Base-by-base conservation (phyloP, 2,797 vertebrate species). In the Melanitta fusca region DNA sequence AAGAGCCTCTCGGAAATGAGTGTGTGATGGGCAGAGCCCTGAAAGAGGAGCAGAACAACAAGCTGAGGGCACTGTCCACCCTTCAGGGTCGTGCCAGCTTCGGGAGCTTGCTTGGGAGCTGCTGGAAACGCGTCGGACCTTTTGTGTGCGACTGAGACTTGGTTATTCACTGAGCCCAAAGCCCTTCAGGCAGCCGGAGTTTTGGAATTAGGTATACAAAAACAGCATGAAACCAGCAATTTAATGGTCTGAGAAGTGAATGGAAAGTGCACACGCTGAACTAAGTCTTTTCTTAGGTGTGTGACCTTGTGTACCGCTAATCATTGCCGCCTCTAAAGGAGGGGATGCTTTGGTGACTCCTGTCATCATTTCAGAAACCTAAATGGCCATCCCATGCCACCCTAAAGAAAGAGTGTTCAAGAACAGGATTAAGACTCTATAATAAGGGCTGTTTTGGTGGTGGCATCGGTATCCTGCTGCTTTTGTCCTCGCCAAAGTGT, bases 191-290 rank as follows among this genome's bases (percentile, higher is more conserved):
- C 89, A 88, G 69, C 80, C 41, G 4, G 4, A n/a, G 70, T 88
- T 93, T 84, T 78, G 72, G 73, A 81, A 41, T 54, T 30, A 25
- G 36, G 65, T 66, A 4, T 58, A 69, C 80, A 91, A 88, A 83
- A 69, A 24, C 36, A 81, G 85, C 24, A 13, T 95, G 93, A 90
- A 93, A 95, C 58, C 58, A 84, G 68, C 9, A 0, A 60, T 90
- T 91, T 91, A 90, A 90, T 95, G 91, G 88, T 88, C 89, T 75
- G 83, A 86, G 85, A 56, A 91, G 77, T 84, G 85, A 95, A 39
- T 93, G 68, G 68, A 73, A 82, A 80, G 58, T 12, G 17, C 73
- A 56, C 22, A 13, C 18, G 38, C 88, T 88, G 85, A 83, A 83
- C 82, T 6, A 57, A 86, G 51, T n/a, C 65, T 91, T 95, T 93